phyloP scores from a whole-genome alignment of 2,888 invertebrate species.

The Epirrita christyi region DNA sequence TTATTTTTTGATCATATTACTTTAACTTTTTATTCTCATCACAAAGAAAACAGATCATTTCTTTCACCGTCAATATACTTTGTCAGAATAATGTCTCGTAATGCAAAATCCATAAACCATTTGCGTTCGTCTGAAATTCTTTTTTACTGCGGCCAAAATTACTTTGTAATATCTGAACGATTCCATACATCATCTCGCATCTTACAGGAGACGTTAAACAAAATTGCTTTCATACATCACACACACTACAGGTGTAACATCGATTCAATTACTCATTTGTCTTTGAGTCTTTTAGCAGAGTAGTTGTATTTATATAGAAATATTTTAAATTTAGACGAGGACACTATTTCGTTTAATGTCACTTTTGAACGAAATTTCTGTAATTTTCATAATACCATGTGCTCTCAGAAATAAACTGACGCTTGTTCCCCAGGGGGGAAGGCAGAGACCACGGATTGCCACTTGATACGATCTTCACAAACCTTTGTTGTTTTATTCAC shows the following conservation, averaged over 20 bases:
- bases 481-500: no score
- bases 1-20: no score
- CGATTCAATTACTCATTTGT: constrained; percentile 27
- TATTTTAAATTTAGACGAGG: no score
- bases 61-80: constrained; percentile 8
- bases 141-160: constrained; percentile 13
- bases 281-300: no score
- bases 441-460: no score
- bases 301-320: no score
- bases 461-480: no score
- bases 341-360: no score
- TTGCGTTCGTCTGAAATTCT: constrained; percentile 7
- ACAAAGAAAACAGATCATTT: constrained; percentile 8
- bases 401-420: no score
- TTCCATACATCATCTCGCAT: constrained; percentile 4
- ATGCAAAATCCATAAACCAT: constrained; percentile 10
- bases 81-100: constrained; percentile 11
- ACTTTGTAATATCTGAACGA: constrained; percentile 14
- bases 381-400: no score
- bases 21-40: background rate
- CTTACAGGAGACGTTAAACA: constrained; percentile 32
- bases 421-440: no score
- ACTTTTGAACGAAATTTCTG: no score
- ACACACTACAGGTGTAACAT: constrained; percentile 45
- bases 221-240: constrained; percentile 23